Conservation (phyloP, 2,113 vertebrate species). For the Oreochromis niloticus region DNA sequence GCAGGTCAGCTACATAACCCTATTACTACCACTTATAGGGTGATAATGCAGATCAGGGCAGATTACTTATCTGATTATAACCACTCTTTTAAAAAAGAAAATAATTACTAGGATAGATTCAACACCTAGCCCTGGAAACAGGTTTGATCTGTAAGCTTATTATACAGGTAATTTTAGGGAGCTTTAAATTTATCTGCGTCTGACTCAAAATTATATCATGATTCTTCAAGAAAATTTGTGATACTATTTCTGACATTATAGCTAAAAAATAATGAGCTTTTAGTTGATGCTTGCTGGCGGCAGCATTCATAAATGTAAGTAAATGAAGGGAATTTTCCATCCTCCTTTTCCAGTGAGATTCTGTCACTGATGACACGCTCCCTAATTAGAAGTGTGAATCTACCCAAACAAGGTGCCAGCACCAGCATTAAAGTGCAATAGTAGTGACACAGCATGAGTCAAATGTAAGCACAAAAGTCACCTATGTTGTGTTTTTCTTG, state of each 20-base stretch:
- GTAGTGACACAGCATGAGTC: neutral
- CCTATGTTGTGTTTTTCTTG: neutral
- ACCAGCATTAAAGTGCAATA: neutral
- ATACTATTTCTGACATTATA: neutral
- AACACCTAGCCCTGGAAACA: neutral
- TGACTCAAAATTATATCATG: neutral
- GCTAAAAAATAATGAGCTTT: neutral
- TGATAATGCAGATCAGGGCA: neutral
- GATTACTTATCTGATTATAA: neutral
- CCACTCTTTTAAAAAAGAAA: neutral
- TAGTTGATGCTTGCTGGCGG: neutral
- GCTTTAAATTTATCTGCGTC: neutral
- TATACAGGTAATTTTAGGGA: neutral
- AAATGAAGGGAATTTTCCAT: neutral
- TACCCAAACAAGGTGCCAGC: neutral
- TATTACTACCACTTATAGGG: neutral
- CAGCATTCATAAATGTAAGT: neutral
- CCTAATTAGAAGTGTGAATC: neutral
- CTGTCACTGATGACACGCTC: neutral
- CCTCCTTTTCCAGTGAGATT: neutral
- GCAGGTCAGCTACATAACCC: neutral
- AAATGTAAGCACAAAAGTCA: neutral
- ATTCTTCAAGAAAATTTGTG: neutral
- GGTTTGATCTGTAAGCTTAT: neutral
- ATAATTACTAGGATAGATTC: neutral